phyloP scores from a whole-genome alignment of 2,113 vertebrate genomes.

The Sinocyclocheilus anshuiensis region DNA sequence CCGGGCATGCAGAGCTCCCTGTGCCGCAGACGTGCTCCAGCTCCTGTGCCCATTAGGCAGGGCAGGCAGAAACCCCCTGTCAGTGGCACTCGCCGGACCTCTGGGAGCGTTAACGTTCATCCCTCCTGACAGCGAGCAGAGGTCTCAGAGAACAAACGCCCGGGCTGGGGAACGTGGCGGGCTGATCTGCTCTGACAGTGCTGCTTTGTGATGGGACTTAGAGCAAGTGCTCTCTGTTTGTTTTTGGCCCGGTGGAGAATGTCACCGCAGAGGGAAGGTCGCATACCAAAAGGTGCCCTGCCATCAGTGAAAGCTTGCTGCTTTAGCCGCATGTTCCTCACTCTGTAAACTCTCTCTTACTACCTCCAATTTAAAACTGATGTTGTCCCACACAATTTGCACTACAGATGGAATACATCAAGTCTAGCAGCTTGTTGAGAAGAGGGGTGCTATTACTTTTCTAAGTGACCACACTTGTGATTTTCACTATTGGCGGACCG shows the following conservation, averaged over 20 bases:
- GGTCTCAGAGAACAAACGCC: slow-evolving; percentile 40
- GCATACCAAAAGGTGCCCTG: slow-evolving; percentile 11
- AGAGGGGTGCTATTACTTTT: neutral
- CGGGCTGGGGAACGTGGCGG: slow-evolving; percentile 13
- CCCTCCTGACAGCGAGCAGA: slow-evolving; percentile 54
- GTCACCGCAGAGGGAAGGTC: slow-evolving; percentile 3
- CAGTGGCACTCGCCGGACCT: slow-evolving; percentile 44
- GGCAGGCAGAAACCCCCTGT: slow-evolving; percentile 43
- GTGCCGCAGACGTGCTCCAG: slow-evolving; percentile 30
- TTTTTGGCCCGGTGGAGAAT: slow-evolving; percentile 41
- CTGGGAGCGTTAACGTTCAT: slow-evolving; percentile 53
- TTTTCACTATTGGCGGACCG: no score
- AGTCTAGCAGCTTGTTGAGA: neutral
- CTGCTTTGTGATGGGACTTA: slow-evolving; percentile 40
- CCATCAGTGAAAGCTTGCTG: neutral
- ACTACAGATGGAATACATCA: neutral
- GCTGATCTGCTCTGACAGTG: slow-evolving; percentile 50
- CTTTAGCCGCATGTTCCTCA: neutral
- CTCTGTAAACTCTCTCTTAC: neutral
- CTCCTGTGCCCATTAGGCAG: slow-evolving; percentile 48
- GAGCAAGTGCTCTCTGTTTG: slow-evolving; percentile 37
- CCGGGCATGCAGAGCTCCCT: slow-evolving; percentile 71
- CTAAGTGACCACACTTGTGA: neutral
- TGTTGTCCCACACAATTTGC: neutral
- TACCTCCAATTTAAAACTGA: neutral